Percentiles rank a stretch among this genome's conserved stretches.
These are phyloP conservation scores for Isoperla grammatica DNA, from an alignment of 2,888 invertebrate species.

Conservation along the genomic window DNA sequence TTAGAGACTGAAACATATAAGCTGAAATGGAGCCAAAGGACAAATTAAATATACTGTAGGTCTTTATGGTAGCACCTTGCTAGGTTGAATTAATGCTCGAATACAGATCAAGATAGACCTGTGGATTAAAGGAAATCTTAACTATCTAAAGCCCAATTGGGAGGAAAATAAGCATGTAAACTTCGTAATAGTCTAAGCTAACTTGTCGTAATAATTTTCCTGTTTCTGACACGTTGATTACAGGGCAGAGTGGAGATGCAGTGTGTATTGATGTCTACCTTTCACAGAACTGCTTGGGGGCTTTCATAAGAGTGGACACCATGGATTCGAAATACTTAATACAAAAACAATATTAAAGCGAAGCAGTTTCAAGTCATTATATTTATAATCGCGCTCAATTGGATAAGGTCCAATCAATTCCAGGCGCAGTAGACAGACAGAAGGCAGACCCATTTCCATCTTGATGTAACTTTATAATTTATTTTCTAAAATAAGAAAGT, in stretches of 20 bases:
- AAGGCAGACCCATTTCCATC: constrained; percentile 16
- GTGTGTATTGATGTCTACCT: constrained; percentile 22
- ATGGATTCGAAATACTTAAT: constrained; percentile 16
- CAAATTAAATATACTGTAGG: too few relatives aligned
- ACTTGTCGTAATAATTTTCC: constrained; percentile 26
- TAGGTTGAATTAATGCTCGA: too few relatives aligned
- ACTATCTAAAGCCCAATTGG: neutral
- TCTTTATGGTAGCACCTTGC: too few relatives aligned
- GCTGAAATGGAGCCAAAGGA: too few relatives aligned
- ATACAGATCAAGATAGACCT: too few relatives aligned
- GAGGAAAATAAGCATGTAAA: constrained; percentile 6
- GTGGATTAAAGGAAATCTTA: neutral
- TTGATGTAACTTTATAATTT: constrained; percentile 18
- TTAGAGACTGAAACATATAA: too few relatives aligned
- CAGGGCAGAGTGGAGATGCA: constrained; percentile 20
- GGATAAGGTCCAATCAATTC: constrained; percentile 17
- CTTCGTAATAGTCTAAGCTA: constrained; percentile 15
- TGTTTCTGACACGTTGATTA: constrained; percentile 27
- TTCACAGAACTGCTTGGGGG: constrained; percentile 19
- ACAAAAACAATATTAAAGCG: constrained; percentile 19
- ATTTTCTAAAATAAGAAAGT: constrained; percentile 9
- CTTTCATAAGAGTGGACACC: constrained; percentile 6
- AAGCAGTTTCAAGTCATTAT: constrained; percentile 15
- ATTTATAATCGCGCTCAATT: constrained; percentile 16
- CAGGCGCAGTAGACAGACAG: constrained; percentile 10